A percentile compares a stretch with the other conserved stretches of the same genome.
These are phyloP conservation scores for Neodiprion pinetum DNA, from an alignment of 1,140 invertebrate species.

Conservation along the genomic window DNA sequence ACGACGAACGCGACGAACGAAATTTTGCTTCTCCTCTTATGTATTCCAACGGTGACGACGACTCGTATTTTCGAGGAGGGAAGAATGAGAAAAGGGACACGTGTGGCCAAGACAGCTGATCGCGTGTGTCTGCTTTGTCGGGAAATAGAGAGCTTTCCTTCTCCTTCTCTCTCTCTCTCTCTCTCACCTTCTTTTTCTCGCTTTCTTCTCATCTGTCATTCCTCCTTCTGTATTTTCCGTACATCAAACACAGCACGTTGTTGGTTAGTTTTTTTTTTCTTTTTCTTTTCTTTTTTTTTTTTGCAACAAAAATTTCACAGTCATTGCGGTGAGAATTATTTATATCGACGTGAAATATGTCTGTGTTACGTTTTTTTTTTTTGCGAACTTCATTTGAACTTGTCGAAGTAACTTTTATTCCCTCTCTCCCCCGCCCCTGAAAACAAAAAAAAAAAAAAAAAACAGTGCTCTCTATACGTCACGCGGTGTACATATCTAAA, in stretches of 20 bases:
- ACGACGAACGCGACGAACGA: too few species aligned
- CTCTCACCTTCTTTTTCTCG: slow-evolving; percentile 15
- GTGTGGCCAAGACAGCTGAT: slow-evolving; percentile 51
- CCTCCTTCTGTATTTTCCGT: slow-evolving; percentile 9
- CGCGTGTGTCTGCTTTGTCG: slow-evolving; percentile 17
- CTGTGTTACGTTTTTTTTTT: too few species aligned
- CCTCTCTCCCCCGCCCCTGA: too few species aligned
- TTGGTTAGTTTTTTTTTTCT: slow-evolving; percentile 10
- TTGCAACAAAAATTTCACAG: not conserved
- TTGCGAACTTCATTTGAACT: too few species aligned
- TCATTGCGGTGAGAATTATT: not conserved
- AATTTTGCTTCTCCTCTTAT: too few species aligned
- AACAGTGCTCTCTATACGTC: too few species aligned
- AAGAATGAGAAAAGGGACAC: slow-evolving; percentile 23
- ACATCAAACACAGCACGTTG: too few species aligned
- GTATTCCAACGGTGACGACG: too few species aligned
- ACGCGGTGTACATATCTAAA: too few species aligned
- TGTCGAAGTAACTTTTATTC: too few species aligned
- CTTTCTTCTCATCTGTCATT: slow-evolving; percentile 34
- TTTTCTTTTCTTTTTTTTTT: not conserved
- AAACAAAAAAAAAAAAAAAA: too few species aligned
- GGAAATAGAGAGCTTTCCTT: not conserved
- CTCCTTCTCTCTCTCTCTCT: not conserved
- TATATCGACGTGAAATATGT: not conserved
- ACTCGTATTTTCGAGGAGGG: not conserved